Conservation (phyloP, 1,140 invertebrate species). For the Antheraea pernyi region DNA sequence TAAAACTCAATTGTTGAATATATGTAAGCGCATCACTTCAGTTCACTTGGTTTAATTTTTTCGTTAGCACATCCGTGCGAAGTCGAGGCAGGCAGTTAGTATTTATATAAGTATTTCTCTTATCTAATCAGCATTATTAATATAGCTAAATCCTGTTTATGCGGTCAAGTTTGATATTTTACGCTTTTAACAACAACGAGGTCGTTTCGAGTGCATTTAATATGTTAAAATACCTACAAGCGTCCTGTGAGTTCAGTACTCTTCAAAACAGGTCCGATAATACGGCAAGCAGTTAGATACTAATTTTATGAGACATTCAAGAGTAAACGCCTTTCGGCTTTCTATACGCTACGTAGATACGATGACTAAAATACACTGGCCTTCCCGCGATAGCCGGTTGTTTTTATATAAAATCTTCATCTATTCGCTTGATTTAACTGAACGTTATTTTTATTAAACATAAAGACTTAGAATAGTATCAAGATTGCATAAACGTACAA, state of each 20-base stretch:
- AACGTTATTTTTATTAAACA: background rate
- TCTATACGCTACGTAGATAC: slow-evolving; percentile 29
- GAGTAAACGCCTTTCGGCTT: slow-evolving; percentile 53
- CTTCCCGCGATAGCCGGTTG: slow-evolving; percentile 22
- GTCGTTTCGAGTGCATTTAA: slow-evolving; percentile 58
- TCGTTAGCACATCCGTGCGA: no score
- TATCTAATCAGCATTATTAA: background rate
- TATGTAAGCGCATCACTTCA: no score
- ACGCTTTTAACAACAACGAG: slow-evolving; percentile 33
- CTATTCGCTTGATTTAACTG: slow-evolving; percentile 1
- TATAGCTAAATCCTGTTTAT: slow-evolving; percentile 21
- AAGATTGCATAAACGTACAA: background rate
- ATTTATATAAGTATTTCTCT: background rate
- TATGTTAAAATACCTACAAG: slow-evolving; percentile 48
- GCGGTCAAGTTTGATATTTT: slow-evolving; percentile 40
- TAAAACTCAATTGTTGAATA: no score
- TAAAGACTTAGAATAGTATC: background rate
- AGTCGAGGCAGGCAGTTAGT: no score
- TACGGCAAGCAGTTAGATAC: slow-evolving; percentile 61
- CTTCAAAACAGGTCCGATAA: slow-evolving; percentile 61
- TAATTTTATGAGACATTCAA: slow-evolving; percentile 70
- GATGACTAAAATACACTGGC: slow-evolving; percentile 45
- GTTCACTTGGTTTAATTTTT: no score
- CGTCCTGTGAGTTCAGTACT: slow-evolving; percentile 47
- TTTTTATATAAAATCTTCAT: slow-evolving; percentile 1